Evolutionary conservation across 1,140 invertebrate genomes (phyloP).

Genomic region (Cyclina sinensis): DNA sequence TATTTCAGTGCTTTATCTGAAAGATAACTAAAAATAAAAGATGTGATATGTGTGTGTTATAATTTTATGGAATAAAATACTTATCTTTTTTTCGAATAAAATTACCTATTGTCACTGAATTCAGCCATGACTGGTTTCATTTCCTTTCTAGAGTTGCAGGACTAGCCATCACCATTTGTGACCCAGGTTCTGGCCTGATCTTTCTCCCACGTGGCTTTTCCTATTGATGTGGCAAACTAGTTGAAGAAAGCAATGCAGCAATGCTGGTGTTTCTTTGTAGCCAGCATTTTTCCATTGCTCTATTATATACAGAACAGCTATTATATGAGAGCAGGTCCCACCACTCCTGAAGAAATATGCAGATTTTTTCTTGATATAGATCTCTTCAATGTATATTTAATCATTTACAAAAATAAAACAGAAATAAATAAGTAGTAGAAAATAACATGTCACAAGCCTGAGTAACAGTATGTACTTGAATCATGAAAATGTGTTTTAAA

Average conservation of each 20-base stretch:
- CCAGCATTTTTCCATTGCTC: background rate
- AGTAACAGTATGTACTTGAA: too few relatives aligned
- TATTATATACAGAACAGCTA: background rate
- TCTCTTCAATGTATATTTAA: too few relatives aligned
- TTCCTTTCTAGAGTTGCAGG: background rate
- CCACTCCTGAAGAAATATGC: background rate
- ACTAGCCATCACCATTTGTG: too few relatives aligned
- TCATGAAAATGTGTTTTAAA: too few relatives aligned
- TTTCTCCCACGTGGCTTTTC: constrained; percentile 4
- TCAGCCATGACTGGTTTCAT: background rate
- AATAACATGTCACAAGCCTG: too few relatives aligned
- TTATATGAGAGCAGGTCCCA: background rate
- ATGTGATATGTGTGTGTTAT: too few relatives aligned
- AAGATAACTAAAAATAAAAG: too few relatives aligned
- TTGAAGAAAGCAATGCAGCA: constrained; percentile 1
- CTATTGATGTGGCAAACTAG: background rate
- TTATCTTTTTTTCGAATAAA: too few relatives aligned
- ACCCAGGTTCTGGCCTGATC: background rate
- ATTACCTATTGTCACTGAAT: background rate
- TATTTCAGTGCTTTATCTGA: too few relatives aligned
- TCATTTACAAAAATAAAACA: too few relatives aligned
- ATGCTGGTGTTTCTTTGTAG: background rate
- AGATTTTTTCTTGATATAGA: background rate
- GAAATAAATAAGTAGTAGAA: too few relatives aligned
- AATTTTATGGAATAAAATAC: too few relatives aligned